Conservation (phyloP, 2,888 invertebrate species). For the Sinhomidia bicolor region DNA sequence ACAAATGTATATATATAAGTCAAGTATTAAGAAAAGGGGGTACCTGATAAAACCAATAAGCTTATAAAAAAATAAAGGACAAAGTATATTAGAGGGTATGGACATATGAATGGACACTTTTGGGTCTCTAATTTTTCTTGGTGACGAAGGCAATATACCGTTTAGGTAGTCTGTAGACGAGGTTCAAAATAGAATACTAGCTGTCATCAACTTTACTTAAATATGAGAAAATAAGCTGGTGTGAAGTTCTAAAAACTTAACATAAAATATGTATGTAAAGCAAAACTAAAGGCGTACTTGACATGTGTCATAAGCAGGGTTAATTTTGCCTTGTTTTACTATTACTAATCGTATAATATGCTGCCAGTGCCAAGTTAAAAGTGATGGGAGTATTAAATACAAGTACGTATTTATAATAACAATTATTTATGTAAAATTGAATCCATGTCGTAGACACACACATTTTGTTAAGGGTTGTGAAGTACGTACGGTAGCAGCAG, state of each 20-base stretch:
- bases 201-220: background rate
- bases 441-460: background rate
- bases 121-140: background rate
- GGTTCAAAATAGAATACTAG: background rate
- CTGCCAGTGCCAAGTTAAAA: too few species aligned
- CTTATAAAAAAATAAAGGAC: background rate
- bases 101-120: background rate
- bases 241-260: background rate
- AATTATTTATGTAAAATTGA: background rate
- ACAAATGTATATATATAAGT: background rate
- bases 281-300: too few species aligned
- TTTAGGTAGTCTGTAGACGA: background rate
- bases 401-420: background rate
- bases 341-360: background rate
- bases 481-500: conserved; percentile 5
- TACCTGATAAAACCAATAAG: conserved; percentile 9
- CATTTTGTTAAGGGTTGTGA: background rate
- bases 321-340: background rate
- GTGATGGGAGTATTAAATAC: background rate
- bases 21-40: background rate
- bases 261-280: too few species aligned
- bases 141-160: too few species aligned
- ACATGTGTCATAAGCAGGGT: background rate
- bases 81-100: background rate
- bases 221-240: background rate